Conservation (phyloP, 2,797 vertebrate species). For the Scomberomorus guttatus region DNA sequence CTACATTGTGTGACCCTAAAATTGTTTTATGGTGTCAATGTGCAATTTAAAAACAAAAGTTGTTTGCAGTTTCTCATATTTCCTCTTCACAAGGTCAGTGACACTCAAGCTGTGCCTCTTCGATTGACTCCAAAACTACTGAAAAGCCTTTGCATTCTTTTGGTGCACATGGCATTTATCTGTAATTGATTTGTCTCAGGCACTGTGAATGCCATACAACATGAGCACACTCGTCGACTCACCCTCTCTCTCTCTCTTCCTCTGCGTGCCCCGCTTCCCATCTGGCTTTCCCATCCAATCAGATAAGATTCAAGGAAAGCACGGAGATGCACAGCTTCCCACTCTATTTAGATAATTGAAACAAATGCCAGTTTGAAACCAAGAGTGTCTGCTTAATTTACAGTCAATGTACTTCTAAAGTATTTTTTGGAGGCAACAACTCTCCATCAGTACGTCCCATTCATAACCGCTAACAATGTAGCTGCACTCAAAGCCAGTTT, state of each 20-base stretch:
- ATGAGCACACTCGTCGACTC: constrained; percentile 11
- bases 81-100: constrained; percentile 32
- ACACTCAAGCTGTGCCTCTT: constrained; percentile 24
- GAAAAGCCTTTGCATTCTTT: constrained; percentile 63
- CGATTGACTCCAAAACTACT: constrained; percentile 32
- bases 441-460: constrained; percentile 41
- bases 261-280: constrained; percentile 34
- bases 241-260: background rate
- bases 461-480: constrained; percentile 46
- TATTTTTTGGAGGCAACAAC: constrained; percentile 44
- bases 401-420: constrained; percentile 43
- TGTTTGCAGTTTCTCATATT: constrained; percentile 29
- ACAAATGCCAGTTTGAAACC: constrained; percentile 67
- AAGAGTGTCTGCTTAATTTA: constrained; percentile 63
- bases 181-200: constrained; percentile 70
- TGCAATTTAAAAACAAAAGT: constrained; percentile 19
- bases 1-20: background rate
- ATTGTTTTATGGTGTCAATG: background rate
- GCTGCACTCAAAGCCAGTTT: constrained; percentile 21
- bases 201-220: constrained; percentile 55
- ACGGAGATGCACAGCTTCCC: constrained; percentile 41
- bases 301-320: constrained; percentile 50
- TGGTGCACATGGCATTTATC: constrained; percentile 67
- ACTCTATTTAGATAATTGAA: constrained; percentile 65
- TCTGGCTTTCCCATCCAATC: constrained; percentile 61